These are phyloP conservation scores for Nanorana parkeri DNA, from an alignment of 2,113 vertebrate genomes.

Conservation along the genomic window DNA sequence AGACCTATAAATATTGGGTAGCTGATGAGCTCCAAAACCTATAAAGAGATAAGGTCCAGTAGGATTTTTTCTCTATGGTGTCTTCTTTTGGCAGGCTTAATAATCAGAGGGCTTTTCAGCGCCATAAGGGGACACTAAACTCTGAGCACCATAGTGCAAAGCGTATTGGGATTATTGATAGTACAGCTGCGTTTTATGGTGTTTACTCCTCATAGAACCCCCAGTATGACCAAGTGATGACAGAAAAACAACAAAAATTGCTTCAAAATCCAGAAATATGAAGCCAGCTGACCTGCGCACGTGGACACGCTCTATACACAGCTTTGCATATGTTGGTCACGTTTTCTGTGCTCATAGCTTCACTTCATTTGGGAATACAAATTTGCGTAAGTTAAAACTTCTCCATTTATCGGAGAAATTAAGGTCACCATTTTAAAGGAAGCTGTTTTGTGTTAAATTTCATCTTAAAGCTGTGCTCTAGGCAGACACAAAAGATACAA, in stretches of 20 bases:
- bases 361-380: no score
- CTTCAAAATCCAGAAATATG: not conserved
- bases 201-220: not conserved
- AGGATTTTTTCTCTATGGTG: not conserved
- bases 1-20: no score
- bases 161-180: not conserved
- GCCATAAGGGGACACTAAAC: not conserved
- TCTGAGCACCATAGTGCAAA: not conserved
- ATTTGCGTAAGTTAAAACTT: no score
- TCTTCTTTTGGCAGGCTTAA: not conserved
- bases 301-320: not conserved
- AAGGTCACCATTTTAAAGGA: no score
- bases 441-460: no score
- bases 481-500: no score
- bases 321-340: no score
- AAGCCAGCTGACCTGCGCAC: not conserved
- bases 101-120: not conserved
- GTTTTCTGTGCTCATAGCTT: no score
- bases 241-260: not conserved
- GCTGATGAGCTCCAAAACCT: no score
- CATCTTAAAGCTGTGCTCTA: no score
- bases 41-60: no score
- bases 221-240: not conserved
- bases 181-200: not conserved
- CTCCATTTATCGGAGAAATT: no score